Evolutionary conservation across 2,113 vertebrate genomes (phyloP).

Genomic region (Lates calcarifer): DNA sequence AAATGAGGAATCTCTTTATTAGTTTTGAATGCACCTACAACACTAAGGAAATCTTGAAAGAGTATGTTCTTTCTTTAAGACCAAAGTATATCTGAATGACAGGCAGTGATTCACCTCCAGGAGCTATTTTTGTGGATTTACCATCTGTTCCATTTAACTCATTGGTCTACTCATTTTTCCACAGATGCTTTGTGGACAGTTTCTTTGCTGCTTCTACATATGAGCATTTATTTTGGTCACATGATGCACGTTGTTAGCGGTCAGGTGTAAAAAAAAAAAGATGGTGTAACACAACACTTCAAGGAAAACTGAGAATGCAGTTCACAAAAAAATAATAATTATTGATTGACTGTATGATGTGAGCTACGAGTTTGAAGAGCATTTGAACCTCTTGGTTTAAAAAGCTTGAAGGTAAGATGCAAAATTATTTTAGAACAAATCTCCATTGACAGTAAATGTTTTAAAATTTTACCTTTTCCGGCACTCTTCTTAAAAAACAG

Average conservation of each 20-base stretch:
- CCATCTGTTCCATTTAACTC: slow-evolving; percentile 3
- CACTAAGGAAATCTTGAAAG: not conserved
- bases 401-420: not conserved
- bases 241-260: not conserved
- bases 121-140: not conserved
- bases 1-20: not conserved
- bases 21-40: not conserved
- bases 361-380: no score
- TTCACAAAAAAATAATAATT: not conserved
- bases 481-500: not conserved
- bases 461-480: not conserved
- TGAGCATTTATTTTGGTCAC: not conserved
- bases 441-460: not conserved
- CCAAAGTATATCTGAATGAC: not conserved
- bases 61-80: not conserved
- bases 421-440: not conserved
- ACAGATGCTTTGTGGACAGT: not conserved
- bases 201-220: not conserved
- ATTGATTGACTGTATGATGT: no score
- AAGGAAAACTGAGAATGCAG: not conserved
- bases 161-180: not conserved
- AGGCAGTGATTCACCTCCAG: slow-evolving; percentile 5
- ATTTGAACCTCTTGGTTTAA: not conserved
- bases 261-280: not conserved
- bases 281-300: not conserved